Percentiles rank a stretch among this genome's conserved stretches.
Evolutionary conservation across 2,113 vertebrate genomes (phyloP).

Genomic region (Tympanuchus pallidicinctus): DNA sequence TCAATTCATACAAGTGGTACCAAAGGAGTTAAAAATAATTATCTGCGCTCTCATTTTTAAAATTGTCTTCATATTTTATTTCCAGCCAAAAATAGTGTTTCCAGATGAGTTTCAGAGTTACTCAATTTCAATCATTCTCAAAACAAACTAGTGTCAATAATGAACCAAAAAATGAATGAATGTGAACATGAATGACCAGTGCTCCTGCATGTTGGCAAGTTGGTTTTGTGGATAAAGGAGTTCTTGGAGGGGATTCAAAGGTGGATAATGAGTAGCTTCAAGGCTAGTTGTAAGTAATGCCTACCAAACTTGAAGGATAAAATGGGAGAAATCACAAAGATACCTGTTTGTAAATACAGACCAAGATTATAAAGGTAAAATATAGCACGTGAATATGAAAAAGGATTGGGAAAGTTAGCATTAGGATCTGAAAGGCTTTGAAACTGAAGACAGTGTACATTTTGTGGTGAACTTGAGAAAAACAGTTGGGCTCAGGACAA

Average conservation of each 20-base stretch:
- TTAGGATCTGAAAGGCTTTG: not conserved
- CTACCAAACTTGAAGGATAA: not conserved
- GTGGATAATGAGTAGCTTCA: not conserved
- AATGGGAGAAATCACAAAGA: not conserved
- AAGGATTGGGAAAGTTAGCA: not conserved
- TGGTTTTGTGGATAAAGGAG: not conserved
- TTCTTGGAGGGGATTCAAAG: not conserved
- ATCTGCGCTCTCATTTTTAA: not conserved
- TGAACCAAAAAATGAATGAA: not conserved
- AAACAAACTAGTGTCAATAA: not conserved
- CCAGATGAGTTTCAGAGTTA: not conserved
- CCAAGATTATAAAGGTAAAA: not conserved
- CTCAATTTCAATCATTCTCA: not conserved
- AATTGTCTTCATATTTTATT: not conserved
- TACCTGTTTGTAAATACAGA: not conserved
- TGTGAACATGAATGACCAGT: not conserved
- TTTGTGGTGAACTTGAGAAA: not conserved
- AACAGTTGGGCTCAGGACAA: not conserved
- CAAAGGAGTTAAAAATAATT: not conserved
- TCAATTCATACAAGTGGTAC: not conserved
- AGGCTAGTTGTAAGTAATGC: not conserved
- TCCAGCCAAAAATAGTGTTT: not conserved
- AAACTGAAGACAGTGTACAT: not conserved
- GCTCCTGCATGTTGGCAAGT: not conserved
- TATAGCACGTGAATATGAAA: not conserved